Evolutionary conservation across 2,113 vertebrate species (phyloP).

Genomic region (Scomber japonicus): DNA sequence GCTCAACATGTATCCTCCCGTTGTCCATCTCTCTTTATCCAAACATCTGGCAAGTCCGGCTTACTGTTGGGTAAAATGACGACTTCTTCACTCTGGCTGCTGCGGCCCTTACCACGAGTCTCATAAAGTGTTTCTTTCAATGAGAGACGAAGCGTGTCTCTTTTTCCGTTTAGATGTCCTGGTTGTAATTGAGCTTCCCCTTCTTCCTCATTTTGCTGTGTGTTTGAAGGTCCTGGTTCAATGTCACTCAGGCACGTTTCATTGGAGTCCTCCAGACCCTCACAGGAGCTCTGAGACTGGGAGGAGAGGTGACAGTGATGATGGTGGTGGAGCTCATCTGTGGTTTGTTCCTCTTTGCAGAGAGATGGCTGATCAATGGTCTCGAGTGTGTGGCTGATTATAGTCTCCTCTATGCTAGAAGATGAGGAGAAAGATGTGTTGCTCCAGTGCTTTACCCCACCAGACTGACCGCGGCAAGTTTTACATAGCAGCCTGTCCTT

Average conservation of each 20-base stretch:
- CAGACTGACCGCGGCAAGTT: slow-evolving; percentile 74
- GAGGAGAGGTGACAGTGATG: slow-evolving; percentile 83
- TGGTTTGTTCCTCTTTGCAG: slow-evolving; percentile 65
- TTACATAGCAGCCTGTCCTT: slow-evolving; percentile 79
- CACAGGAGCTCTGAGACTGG: slow-evolving; percentile 89
- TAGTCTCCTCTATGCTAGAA: slow-evolving; percentile 84
- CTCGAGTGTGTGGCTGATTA: slow-evolving; percentile 79
- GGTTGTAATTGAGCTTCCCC: slow-evolving; percentile 74
- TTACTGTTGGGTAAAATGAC: slow-evolving; percentile 97
- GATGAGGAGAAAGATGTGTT: slow-evolving; percentile 80
- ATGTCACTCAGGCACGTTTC: slow-evolving; percentile 92
- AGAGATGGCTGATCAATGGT: slow-evolving; percentile 72
- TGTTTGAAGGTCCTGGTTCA: slow-evolving; percentile 79
- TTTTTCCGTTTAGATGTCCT: slow-evolving; percentile 93
- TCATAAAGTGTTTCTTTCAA: slow-evolving; percentile 93
- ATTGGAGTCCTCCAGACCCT: slow-evolving; percentile 92
- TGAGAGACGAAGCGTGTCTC: slow-evolving; percentile 93
- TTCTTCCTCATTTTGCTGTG: slow-evolving; percentile 52
- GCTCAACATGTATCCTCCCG: slow-evolving; percentile 88
- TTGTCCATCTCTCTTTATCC: slow-evolving; percentile 93
- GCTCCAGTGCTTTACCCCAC: slow-evolving; percentile 76
- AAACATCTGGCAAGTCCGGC: slow-evolving; percentile 95
- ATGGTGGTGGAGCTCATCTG: slow-evolving; percentile 34
- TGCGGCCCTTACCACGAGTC: slow-evolving; percentile 85
- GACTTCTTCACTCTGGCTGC: slow-evolving; percentile 84